phyloP scores from a whole-genome alignment of 2,113 vertebrate genomes.

The Pipra filicauda region DNA sequence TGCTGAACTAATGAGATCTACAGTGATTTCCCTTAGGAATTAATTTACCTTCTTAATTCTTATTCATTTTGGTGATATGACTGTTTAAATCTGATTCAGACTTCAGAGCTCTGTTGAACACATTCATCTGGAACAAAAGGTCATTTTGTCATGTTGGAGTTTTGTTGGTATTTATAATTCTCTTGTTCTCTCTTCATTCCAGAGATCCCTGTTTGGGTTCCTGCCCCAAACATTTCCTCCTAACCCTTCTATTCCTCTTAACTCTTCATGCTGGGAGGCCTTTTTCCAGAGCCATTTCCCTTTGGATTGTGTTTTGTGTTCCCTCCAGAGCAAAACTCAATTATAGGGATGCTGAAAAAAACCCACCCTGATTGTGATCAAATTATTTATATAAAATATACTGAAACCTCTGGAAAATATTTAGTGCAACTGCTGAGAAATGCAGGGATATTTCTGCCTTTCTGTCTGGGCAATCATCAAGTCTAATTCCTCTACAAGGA shows the following conservation, averaged over 20 bases:
- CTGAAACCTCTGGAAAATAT: not conserved
- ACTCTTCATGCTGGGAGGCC: not conserved
- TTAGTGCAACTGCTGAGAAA: not conserved
- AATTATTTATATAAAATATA: not conserved
- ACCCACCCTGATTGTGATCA: not conserved
- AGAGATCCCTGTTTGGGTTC: not conserved
- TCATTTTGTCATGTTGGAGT: constrained; percentile 27
- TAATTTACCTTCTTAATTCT: constrained; percentile 81
- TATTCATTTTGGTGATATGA: constrained; percentile 68
- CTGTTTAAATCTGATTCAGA: constrained; percentile 53
- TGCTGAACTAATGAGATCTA: constrained; percentile 81
- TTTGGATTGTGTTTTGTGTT: not conserved
- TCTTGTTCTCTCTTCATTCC: not conserved
- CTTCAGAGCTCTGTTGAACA: constrained; percentile 52
- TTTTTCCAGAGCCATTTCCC: not conserved
- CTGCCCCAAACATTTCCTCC: constrained; percentile 9
- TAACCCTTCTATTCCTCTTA: not conserved
- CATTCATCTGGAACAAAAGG: constrained; percentile 43
- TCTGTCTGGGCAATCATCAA: not conserved
- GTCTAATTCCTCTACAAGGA: not conserved
- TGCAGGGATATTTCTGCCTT: not conserved
- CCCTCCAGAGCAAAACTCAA: not conserved
- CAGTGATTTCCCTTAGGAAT: constrained; percentile 79
- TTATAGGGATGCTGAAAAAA: not conserved
- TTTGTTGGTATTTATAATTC: constrained; percentile 63